Evolutionary conservation across 2,888 invertebrate genomes (phyloP).

Genomic region (Aspidiotus rigidus): DNA sequence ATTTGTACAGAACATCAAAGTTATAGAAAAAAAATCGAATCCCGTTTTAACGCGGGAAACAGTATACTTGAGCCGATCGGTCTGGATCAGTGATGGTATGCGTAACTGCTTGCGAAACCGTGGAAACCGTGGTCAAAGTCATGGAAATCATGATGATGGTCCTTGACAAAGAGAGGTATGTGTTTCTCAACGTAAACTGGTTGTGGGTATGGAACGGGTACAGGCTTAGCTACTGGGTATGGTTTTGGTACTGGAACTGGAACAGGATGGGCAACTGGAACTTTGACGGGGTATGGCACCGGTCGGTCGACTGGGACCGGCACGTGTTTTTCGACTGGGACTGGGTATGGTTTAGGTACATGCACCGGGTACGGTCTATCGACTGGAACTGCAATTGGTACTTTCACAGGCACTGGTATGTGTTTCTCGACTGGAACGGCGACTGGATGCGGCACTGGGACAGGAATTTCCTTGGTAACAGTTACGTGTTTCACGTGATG

Average conservation of each 20-base stretch:
- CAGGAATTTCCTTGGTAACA: slow-evolving; percentile 37
- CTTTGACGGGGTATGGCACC: slow-evolving; percentile 39
- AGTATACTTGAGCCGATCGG: not conserved
- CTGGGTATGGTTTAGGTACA: slow-evolving; percentile 38
- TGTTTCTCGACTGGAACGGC: slow-evolving; percentile 58
- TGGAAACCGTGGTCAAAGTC: slow-evolving; percentile 35
- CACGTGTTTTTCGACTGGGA: slow-evolving; percentile 38
- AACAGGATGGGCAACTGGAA: slow-evolving; percentile 39
- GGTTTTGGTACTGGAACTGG: slow-evolving; percentile 36
- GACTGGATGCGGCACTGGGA: slow-evolving; percentile 38
- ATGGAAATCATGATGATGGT: slow-evolving; percentile 37
- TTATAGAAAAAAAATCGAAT: not conserved
- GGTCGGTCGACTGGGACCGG: slow-evolving; percentile 40
- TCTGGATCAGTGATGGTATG: slow-evolving; percentile 25
- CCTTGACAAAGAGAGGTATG: slow-evolving; percentile 43
- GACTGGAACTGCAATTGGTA: slow-evolving; percentile 36
- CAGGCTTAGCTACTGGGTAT: slow-evolving; percentile 51
- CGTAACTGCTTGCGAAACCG: slow-evolving; percentile 33
- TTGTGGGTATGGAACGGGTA: slow-evolving; percentile 58
- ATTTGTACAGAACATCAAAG: slow-evolving; percentile 17
- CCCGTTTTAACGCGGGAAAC: too few relatives aligned
- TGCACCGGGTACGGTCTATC: slow-evolving; percentile 39
- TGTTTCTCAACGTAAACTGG: slow-evolving; percentile 46
- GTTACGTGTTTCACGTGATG: slow-evolving; percentile 36
- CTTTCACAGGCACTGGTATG: slow-evolving; percentile 44